Conservation (phyloP, 2,797 vertebrate genomes). For the Syngnathus acus region DNA sequence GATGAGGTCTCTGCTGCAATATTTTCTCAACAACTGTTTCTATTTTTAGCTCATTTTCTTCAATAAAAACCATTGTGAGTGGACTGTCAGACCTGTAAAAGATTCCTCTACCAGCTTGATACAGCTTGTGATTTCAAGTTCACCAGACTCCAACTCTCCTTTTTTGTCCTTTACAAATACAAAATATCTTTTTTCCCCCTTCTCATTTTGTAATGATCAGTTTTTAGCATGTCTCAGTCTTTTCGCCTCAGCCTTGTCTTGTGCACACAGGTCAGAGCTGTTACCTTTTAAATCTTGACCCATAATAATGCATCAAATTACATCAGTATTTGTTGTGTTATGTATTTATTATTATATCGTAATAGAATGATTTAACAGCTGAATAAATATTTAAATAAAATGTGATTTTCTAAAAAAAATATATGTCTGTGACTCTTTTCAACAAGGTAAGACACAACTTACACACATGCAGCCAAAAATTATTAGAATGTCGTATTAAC, state of each 20-base stretch:
- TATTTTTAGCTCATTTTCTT: background rate
- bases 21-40: background rate
- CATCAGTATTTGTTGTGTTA: background rate
- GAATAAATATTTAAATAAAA: background rate
- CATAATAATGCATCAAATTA: background rate
- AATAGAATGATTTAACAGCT: background rate
- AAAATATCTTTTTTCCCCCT: background rate
- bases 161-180: background rate
- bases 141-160: background rate
- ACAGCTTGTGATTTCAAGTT: background rate
- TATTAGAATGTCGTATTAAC: background rate
- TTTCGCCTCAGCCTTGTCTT: background rate
- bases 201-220: background rate
- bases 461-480: background rate
- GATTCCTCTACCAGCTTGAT: background rate
- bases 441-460: too few species aligned
- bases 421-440: background rate
- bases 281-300: background rate
- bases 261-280: background rate
- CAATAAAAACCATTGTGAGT: background rate
- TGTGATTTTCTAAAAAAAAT: background rate
- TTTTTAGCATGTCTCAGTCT: background rate
- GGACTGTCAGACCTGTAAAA: background rate
- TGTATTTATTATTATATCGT: background rate
- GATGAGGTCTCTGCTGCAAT: background rate